Conservation (phyloP, 2,113 vertebrate species). For the Silurus meridionalis region DNA sequence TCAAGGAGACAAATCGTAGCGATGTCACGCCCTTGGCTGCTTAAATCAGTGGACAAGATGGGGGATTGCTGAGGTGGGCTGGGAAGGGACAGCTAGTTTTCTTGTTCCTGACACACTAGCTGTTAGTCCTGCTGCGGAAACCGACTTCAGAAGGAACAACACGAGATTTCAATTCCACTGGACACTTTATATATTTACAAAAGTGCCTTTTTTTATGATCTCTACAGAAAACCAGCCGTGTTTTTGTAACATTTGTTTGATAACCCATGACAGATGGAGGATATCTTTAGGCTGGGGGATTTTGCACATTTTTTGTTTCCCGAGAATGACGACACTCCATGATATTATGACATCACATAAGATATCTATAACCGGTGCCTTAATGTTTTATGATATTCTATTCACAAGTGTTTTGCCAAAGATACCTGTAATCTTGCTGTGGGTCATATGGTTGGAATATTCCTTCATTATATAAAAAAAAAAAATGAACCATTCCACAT, state of each 20-base stretch:
- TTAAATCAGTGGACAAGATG: slow-evolving; percentile 56
- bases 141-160: slow-evolving; percentile 13
- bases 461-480: too few relatives aligned
- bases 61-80: slow-evolving; percentile 24
- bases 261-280: slow-evolving; percentile 11
- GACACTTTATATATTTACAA: slow-evolving; percentile 13
- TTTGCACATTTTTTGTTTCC: slow-evolving; percentile 20
- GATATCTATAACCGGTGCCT: slow-evolving; percentile 1
- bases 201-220: slow-evolving; percentile 2
- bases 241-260: slow-evolving; percentile 8
- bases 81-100: slow-evolving; percentile 23
- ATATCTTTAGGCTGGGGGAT: not conserved
- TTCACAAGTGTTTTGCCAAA: not conserved
- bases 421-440: not conserved
- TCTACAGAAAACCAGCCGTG: slow-evolving; percentile 18
- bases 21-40: slow-evolving; percentile 51
- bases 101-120: slow-evolving; percentile 25
- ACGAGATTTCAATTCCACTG: slow-evolving; percentile 22
- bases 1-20: slow-evolving; percentile 92
- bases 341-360: slow-evolving; percentile 20
- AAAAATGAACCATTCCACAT: not conserved
- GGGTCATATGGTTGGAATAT: not conserved
- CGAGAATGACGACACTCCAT: not conserved
- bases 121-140: slow-evolving; percentile 20
- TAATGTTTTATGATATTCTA: not conserved